Conservation (phyloP, 2,888 invertebrate genomes). For the Scaptomyza polygonia region DNA sequence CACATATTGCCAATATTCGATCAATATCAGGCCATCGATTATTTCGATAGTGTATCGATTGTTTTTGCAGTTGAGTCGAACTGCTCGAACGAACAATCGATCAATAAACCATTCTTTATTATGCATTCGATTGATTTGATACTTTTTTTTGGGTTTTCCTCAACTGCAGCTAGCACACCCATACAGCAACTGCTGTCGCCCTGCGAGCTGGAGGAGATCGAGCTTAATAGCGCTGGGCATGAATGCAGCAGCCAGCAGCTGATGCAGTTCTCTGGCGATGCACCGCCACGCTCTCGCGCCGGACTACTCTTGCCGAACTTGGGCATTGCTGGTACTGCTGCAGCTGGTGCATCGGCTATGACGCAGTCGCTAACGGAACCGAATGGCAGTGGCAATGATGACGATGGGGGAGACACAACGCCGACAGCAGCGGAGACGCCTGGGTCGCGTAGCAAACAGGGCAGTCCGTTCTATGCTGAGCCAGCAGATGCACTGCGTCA, state of each 20-base stretch:
- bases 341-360: slow-evolving; percentile 40
- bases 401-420: slow-evolving; percentile 80
- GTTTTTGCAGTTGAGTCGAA: too few relatives aligned
- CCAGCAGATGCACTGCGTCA: slow-evolving; percentile 92
- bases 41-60: too few relatives aligned
- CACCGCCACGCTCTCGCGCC: slow-evolving; percentile 78
- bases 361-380: slow-evolving; percentile 75
- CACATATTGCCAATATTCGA: too few relatives aligned
- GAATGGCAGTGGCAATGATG: slow-evolving; percentile 44
- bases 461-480: slow-evolving; percentile 95
- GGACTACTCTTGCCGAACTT: slow-evolving; percentile 78
- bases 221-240: slow-evolving; percentile 55
- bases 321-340: neutral
- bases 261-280: slow-evolving; percentile 78
- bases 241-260: slow-evolving; percentile 70
- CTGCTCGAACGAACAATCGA: too few relatives aligned
- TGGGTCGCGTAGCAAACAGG: slow-evolving; percentile 87
- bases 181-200: slow-evolving; percentile 85
- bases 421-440: slow-evolving; percentile 80
- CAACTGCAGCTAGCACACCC: slow-evolving; percentile 85
- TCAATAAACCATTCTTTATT: too few relatives aligned
- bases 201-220: slow-evolving; percentile 82
- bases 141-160: neutral
- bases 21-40: too few relatives aligned
- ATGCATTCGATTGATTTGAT: too few relatives aligned